Base-by-base conservation (phyloP, 2,888 invertebrate genomes). In the Dryomyza anilis region DNA sequence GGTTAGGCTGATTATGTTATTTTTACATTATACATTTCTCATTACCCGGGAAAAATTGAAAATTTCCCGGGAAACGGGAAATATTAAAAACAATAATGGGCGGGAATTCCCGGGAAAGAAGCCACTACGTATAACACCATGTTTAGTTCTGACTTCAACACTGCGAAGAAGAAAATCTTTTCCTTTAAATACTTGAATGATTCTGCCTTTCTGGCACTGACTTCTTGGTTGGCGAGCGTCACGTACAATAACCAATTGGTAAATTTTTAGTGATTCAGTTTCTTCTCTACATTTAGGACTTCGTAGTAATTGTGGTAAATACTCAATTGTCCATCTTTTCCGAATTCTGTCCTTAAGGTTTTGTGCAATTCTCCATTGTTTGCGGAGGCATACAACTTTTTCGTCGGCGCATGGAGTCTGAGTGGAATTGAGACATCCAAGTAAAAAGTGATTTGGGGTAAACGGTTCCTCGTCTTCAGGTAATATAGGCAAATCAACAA, bases 401-500 rank as follows among this genome's bases (percentile, higher is more conserved):
- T 52, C 64, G 12, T 39, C 50, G 1, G 43, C 25, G 30, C 46
- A 6, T 29, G 69, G 64, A 14, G 64, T 66, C 48, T 67, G 68
- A 8, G 63, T 50, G 64, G n/a, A n/a, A n/a, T n/a, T n/a, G n/a
- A n/a, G n/a, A n/a, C n/a, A n/a, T n/a, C n/a, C n/a, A n/a, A n/a
- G n/a, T n/a, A n/a, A n/a, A n/a, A n/a, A n/a, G n/a, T n/a, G n/a
- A n/a, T n/a, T n/a, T n/a, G n/a, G n/a, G n/a, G n/a, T n/a, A n/a
- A n/a, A n/a, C n/a, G n/a, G 67, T 36, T 69, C 67, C n/a, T 69
- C 66, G 10, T 62, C 53, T 7, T 57, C 59, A 2, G 46, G n/a
- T 0, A 46, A 21, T 3, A 67, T 14, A 2, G 67, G 67, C n/a
- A 67, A 53, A 12, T 69, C 21, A 1, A 64, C 66, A 23, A 69